phyloP scores from a whole-genome alignment of 2,888 invertebrate species.

The Uloborus plumipes region DNA sequence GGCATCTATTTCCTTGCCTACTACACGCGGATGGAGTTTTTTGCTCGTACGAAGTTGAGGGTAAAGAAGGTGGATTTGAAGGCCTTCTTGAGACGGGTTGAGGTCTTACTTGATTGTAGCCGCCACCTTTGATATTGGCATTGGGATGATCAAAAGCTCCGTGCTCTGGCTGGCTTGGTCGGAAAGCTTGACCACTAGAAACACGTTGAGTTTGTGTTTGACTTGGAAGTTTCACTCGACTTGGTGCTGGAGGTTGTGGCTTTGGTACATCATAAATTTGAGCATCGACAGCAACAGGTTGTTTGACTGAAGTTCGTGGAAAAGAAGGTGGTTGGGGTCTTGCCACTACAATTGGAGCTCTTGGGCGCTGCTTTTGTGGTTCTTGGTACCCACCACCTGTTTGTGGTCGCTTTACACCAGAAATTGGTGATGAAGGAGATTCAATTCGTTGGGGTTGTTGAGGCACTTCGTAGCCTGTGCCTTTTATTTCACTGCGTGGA shows the following conservation, averaged over 20 bases:
- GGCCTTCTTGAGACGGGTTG: slow-evolving; percentile 18
- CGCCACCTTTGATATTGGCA: slow-evolving; percentile 58
- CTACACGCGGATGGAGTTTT: slow-evolving; percentile 22
- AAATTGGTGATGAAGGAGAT: slow-evolving; percentile 34
- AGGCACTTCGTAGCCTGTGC: slow-evolving; percentile 27
- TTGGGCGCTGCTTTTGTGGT: slow-evolving; percentile 36
- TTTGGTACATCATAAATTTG: too few relatives aligned
- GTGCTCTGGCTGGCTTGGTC: slow-evolving; percentile 31
- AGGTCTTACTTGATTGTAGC: slow-evolving; percentile 20
- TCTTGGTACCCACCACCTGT: slow-evolving; percentile 9
- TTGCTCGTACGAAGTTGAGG: slow-evolving; percentile 56
- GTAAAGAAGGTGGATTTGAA: slow-evolving; percentile 29
- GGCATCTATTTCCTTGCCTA: slow-evolving; percentile 7
- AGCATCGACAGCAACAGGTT: slow-evolving; percentile 21
- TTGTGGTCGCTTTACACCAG: slow-evolving; percentile 40
- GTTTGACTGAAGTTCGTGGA: slow-evolving; percentile 30
- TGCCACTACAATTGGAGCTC: slow-evolving; percentile 49
- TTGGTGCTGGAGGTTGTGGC: too few relatives aligned
- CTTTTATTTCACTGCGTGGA: slow-evolving; percentile 48
- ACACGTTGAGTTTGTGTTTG: slow-evolving; percentile 32
- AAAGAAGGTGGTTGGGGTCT: slow-evolving; percentile 44
- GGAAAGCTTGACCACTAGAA: not conserved
- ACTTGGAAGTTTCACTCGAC: slow-evolving; percentile 43
- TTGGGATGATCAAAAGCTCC: slow-evolving; percentile 54
- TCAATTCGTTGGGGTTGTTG: slow-evolving; percentile 39